A percentile compares a stretch with the other conserved stretches of the same genome.
These are phyloP conservation scores for Tethya wilhelma DNA, from an alignment of 37 sponge, comb jelly and placozoan genomes.

Conservation along the genomic window DNA sequence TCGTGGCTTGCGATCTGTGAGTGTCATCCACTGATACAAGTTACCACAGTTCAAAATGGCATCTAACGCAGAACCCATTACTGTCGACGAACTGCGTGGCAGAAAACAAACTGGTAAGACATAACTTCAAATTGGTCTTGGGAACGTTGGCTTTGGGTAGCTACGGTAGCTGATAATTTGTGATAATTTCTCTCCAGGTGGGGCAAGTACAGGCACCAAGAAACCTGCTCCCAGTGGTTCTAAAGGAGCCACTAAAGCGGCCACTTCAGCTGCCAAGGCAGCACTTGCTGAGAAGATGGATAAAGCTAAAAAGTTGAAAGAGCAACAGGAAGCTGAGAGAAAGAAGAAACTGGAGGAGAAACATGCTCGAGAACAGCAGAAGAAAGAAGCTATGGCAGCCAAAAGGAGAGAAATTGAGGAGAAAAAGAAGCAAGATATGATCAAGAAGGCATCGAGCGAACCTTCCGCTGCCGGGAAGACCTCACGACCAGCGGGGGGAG, in stretches of 20 bases:
- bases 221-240: not conserved
- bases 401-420: not conserved
- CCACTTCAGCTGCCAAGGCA: not conserved
- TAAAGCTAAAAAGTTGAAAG: constrained; percentile 6
- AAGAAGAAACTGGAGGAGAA: constrained; percentile 21
- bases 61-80: not conserved
- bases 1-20: too few relatives aligned
- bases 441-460: not conserved
- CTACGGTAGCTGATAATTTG: not conserved
- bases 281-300: constrained; percentile 16
- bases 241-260: not conserved
- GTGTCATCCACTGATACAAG: too few relatives aligned
- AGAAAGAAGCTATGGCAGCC: constrained; percentile 12
- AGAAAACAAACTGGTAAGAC: too few relatives aligned
- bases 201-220: not conserved
- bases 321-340: constrained; percentile 22
- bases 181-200: not conserved
- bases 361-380: constrained; percentile 6
- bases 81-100: constrained; percentile 14
- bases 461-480: not conserved
- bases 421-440: not conserved
- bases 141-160: not conserved
- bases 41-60: too few relatives aligned
- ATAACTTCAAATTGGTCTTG: too few relatives aligned
- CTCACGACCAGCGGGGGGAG: not conserved